These are phyloP conservation scores for Chaetodon trifasciatus DNA, from an alignment of 2,797 vertebrate species.

Conservation along the genomic window DNA sequence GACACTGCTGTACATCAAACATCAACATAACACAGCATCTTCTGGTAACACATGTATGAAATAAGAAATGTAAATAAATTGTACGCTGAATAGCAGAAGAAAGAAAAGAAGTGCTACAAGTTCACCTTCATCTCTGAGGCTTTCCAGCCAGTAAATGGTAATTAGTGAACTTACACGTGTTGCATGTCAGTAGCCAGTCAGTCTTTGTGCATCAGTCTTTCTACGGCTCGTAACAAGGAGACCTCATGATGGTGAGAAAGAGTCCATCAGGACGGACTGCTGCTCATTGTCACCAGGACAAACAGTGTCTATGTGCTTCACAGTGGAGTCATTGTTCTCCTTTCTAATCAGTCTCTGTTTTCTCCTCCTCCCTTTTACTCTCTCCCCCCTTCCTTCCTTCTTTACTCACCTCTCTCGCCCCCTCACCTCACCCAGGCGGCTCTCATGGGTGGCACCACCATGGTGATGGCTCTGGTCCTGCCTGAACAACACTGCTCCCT, in stretches of 20 bases:
- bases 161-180: neutral
- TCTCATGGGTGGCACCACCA: constrained; percentile 95
- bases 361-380: constrained; percentile 17
- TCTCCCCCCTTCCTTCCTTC: constrained; percentile 1
- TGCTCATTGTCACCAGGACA: constrained; percentile 49
- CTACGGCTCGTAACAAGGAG: constrained; percentile 11
- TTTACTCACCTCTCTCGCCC: constrained; percentile 24
- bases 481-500: constrained; percentile 96
- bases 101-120: neutral
- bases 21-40: neutral
- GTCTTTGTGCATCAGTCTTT: constrained; percentile 4
- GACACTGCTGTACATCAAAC: neutral
- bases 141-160: neutral
- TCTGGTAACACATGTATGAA: neutral
- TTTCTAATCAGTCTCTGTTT: constrained; percentile 43
- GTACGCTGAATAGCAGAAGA: neutral
- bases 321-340: constrained; percentile 61
- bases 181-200: neutral
- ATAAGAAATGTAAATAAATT: neutral
- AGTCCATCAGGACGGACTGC: constrained; percentile 46
- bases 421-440: constrained; percentile 87
- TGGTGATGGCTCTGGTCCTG: constrained; percentile 92
- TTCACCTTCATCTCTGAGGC: neutral
- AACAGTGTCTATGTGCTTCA: constrained; percentile 39
- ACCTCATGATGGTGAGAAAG: constrained; percentile 29